phyloP scores from a whole-genome alignment of 1,140 invertebrate genomes.

The Contarinia nasturtii region DNA sequence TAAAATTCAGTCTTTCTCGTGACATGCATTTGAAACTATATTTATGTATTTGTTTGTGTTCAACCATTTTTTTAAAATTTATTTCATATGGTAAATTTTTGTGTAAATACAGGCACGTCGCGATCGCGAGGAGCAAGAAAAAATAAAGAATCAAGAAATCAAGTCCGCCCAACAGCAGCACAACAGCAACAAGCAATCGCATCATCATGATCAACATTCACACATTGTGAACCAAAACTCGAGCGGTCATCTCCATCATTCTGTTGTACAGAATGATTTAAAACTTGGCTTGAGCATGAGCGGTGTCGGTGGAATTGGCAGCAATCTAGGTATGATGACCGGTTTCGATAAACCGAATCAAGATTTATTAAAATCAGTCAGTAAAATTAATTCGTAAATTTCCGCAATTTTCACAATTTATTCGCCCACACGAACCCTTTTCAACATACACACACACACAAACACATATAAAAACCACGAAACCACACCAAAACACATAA shows the following conservation, averaged over 20 bases:
- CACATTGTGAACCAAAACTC: slow-evolving; percentile 29
- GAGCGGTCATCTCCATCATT: slow-evolving; percentile 20
- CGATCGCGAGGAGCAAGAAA: slow-evolving; percentile 76
- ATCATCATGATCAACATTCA: slow-evolving; percentile 30
- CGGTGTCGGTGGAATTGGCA: slow-evolving; percentile 16
- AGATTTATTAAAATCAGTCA: slow-evolving; percentile 35
- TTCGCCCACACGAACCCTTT: neutral
- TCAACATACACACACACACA: too few species aligned
- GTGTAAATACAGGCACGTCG: slow-evolving; percentile 34
- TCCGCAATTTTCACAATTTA: neutral
- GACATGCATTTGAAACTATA: too few species aligned
- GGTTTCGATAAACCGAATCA: slow-evolving; percentile 32
- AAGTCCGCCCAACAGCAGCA: slow-evolving; percentile 57
- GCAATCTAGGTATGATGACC: slow-evolving; percentile 25
- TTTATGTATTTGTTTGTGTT: too few species aligned
- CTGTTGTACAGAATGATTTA: slow-evolving; percentile 22
- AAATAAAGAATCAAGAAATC: slow-evolving; percentile 77
- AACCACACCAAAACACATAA: too few species aligned
- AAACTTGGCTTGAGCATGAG: slow-evolving; percentile 17
- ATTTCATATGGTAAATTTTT: too few species aligned
- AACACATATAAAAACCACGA: too few species aligned
- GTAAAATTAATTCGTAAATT: slow-evolving; percentile 35
- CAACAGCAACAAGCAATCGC: slow-evolving; percentile 22
- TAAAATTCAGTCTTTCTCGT: too few species aligned
- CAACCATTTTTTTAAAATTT: too few species aligned